phyloP scores from a whole-genome alignment of 2,888 invertebrate genomes.

The Acrobasis suavella region DNA sequence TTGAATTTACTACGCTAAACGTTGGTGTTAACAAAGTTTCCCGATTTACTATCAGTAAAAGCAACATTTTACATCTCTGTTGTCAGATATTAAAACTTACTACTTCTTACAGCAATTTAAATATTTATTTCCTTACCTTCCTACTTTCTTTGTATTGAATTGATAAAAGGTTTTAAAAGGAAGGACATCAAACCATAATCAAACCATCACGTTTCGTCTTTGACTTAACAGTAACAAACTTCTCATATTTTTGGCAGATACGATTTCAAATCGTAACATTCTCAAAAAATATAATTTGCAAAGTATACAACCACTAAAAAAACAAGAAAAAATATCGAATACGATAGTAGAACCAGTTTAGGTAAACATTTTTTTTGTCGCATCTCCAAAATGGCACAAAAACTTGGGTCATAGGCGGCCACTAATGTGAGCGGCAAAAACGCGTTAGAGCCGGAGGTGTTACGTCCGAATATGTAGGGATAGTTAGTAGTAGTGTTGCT shows the following conservation, averaged over 20 bases:
- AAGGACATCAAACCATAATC: too few species aligned
- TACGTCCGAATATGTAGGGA: neutral
- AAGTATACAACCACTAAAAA: neutral
- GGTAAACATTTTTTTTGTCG: slow-evolving; percentile 22
- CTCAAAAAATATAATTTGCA: neutral
- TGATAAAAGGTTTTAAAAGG: too few species aligned
- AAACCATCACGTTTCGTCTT: too few species aligned
- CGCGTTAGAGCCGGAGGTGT: neutral
- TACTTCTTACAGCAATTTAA: neutral
- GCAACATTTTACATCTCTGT: neutral
- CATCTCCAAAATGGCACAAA: slow-evolving; percentile 6
- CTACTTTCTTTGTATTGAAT: too few species aligned
- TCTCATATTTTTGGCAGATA: too few species aligned
- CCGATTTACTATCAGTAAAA: neutral
- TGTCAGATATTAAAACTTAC: neutral
- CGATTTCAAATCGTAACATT: too few species aligned
- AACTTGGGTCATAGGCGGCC: slow-evolving; percentile 10
- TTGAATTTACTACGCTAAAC: neutral
- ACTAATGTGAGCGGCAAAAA: slow-evolving; percentile 5
- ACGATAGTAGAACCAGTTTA: slow-evolving; percentile 3
- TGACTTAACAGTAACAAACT: too few species aligned
- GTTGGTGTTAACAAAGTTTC: neutral
- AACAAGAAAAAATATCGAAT: slow-evolving; percentile 1
- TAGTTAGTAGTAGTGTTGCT: too few species aligned
- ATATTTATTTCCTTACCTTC: neutral